phyloP scores from a whole-genome alignment of 2,888 invertebrate genomes.

The Brassicogethes aeneus region DNA sequence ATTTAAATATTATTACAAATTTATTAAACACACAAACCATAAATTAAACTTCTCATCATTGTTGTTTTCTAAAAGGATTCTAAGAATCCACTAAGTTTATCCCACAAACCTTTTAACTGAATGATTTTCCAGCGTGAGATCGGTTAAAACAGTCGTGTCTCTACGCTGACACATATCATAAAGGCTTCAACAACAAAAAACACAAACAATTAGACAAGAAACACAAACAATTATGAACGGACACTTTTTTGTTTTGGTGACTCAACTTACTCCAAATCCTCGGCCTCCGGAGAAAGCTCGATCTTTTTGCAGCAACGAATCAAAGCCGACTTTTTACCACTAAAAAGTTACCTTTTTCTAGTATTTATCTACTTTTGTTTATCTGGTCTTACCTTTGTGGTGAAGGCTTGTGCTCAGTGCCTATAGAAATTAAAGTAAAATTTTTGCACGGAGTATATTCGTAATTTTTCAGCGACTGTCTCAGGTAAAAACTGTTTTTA shows the following conservation, averaged over 20 bases:
- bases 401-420: conserved; percentile 6
- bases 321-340: too few species aligned
- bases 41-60: too few species aligned
- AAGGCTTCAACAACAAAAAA: conserved; percentile 17
- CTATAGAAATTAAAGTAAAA: conserved; percentile 25
- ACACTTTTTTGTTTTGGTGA: too few species aligned
- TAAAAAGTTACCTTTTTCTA: neutral
- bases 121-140: neutral
- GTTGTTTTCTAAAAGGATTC: too few species aligned
- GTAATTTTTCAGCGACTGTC: conserved; percentile 25
- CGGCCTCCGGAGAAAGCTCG: neutral
- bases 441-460: conserved; percentile 29
- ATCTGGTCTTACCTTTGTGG: neutral
- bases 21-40: too few species aligned
- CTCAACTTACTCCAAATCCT: neutral
- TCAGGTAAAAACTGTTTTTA: conserved; percentile 26
- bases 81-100: too few species aligned
- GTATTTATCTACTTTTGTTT: too few species aligned
- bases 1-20: too few species aligned
- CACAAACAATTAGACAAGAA: neutral
- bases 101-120: neutral
- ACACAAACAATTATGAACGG: conserved; percentile 5
- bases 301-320: neutral
- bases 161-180: conserved; percentile 17
- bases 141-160: conserved; percentile 13